Evolutionary conservation across 2,888 invertebrate genomes (phyloP).

Genomic region (Deroplatys truncata): DNA sequence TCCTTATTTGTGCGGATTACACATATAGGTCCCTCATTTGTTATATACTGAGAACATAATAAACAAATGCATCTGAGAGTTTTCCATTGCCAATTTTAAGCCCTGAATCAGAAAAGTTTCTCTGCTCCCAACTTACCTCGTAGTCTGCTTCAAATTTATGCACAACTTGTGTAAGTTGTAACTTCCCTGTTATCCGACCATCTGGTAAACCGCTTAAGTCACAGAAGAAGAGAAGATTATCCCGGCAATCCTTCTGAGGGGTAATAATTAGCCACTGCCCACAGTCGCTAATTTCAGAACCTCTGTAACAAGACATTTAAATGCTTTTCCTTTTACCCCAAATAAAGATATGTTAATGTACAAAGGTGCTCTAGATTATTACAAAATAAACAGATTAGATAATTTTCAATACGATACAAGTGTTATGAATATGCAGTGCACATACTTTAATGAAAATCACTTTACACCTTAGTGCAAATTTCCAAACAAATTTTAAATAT

Average conservation of each 20-base stretch:
- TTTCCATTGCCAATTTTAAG: not conserved
- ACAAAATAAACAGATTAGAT: no score
- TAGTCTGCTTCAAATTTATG: slow-evolving; percentile 90
- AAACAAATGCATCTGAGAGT: slow-evolving; percentile 16
- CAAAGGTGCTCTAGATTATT: no score
- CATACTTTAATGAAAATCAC: no score
- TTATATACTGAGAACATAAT: slow-evolving; percentile 67
- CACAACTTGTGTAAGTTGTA: slow-evolving; percentile 75
- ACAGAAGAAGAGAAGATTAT: slow-evolving; percentile 84
- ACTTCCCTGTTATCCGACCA: slow-evolving; percentile 57
- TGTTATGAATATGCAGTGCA: no score
- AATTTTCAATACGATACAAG: no score
- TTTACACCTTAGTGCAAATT: no score
- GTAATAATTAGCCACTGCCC: slow-evolving; percentile 82
- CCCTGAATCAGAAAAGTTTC: not conserved
- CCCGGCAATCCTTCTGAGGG: slow-evolving; percentile 83
- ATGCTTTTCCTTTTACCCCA: not conserved
- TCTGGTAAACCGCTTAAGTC: slow-evolving; percentile 58
- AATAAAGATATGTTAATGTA: no score
- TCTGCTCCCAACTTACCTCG: slow-evolving; percentile 56
- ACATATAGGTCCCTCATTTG: slow-evolving; percentile 77
- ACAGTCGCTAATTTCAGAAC: slow-evolving; percentile 83
- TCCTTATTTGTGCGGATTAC: slow-evolving; percentile 90
- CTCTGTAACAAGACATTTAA: slow-evolving; percentile 51
- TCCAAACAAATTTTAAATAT: no score